phyloP scores from a whole-genome alignment of 2,888 invertebrate genomes.

The Ennomos fuscantarius region DNA sequence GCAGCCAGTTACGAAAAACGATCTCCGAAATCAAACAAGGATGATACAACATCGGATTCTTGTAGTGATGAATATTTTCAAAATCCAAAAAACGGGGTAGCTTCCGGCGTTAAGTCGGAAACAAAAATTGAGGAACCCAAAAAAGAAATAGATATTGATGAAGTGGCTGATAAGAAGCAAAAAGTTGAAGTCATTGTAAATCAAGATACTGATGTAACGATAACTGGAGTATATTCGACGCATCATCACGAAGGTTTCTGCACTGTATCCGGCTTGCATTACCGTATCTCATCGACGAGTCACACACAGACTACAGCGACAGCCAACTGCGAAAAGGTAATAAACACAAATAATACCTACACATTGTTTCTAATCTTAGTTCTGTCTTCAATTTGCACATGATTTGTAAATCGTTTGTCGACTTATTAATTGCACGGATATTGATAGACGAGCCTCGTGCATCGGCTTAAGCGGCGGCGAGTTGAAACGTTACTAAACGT shows the following conservation, averaged over 20 bases:
- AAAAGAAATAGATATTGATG: conserved; percentile 74
- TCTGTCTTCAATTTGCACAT: conserved; percentile 16
- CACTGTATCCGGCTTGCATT: conserved; percentile 94
- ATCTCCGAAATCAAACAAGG: conserved; percentile 84
- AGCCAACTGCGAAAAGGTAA: conserved; percentile 89
- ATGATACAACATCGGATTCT: conserved; percentile 85
- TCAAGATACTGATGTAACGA: conserved; percentile 94
- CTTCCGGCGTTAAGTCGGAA: conserved; percentile 84
- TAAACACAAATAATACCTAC: conserved; percentile 40
- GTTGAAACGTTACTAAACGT: conserved; percentile 50
- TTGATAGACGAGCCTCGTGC: conserved; percentile 27
- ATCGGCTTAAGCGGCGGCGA: conserved; percentile 53
- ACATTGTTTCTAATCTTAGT: conserved; percentile 6
- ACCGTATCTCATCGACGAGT: conserved; percentile 94
- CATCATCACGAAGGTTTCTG: conserved; percentile 94
- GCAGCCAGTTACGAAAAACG: conserved; percentile 94
- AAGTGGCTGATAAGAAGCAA: conserved; percentile 76
- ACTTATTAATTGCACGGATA: conserved; percentile 27
- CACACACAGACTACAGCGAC: conserved; percentile 94
- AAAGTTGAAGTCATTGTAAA: conserved; percentile 92
- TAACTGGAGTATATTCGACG: conserved; percentile 93
- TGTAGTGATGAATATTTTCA: conserved; percentile 83
- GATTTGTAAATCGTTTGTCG: conserved; percentile 23
- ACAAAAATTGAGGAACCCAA: conserved; percentile 75
- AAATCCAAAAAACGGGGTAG: conserved; percentile 81